Conservation (phyloP, 2,888 invertebrate species). For the Callosobruchus maculatus region DNA sequence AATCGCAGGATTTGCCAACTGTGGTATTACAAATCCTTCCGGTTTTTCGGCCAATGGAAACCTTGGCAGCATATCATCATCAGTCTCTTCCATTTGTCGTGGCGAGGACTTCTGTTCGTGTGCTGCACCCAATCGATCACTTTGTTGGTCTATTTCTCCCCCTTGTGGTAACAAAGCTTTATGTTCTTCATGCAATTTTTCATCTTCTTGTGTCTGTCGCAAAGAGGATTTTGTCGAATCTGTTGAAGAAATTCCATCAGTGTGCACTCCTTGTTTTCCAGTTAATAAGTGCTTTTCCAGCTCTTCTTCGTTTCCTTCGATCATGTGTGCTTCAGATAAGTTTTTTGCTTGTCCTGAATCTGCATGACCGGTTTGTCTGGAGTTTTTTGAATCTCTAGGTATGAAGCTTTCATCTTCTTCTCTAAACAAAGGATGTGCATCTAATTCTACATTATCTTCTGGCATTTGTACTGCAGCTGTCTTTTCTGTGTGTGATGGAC, state of each 20-base stretch:
- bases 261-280: not conserved
- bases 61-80: not conserved
- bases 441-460: not conserved
- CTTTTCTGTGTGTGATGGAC: not conserved
- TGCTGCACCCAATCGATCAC: not conserved
- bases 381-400: too few relatives aligned
- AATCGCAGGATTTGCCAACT: constrained; percentile 12
- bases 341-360: not conserved
- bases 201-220: not conserved
- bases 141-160: not conserved
- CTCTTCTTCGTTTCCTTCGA: too few relatives aligned
- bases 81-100: not conserved
- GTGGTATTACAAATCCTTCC: constrained; percentile 6
- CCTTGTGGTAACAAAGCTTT: not conserved
- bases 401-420: not conserved
- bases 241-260: not conserved
- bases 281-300: not conserved
- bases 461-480: too few relatives aligned
- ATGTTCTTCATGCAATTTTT: not conserved
- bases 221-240: not conserved
- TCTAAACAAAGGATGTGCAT: not conserved
- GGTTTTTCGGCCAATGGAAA: not conserved
- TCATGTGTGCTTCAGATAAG: too few relatives aligned
- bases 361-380: not conserved
- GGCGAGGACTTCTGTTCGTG: not conserved